Evolutionary conservation across 2,797 vertebrate genomes (phyloP).

Genomic region (Chromobotia macracanthus): DNA sequence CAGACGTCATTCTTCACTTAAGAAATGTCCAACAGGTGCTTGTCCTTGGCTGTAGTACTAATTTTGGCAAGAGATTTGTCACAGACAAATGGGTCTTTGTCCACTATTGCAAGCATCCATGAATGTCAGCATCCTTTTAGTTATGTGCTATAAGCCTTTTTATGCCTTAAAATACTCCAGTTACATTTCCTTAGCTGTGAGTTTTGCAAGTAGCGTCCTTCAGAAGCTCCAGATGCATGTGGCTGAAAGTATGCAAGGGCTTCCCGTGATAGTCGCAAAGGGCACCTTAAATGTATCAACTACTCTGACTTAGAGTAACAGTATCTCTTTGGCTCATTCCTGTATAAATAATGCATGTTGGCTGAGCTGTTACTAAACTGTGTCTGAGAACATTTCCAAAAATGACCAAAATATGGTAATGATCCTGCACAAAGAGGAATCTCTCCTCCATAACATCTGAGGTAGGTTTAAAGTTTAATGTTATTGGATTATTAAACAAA

Average conservation of each 20-base stretch:
- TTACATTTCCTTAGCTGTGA: conserved; percentile 34
- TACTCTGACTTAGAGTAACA: conserved; percentile 83
- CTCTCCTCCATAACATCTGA: conserved; percentile 9
- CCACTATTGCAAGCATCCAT: conserved; percentile 49
- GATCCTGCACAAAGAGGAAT: conserved; percentile 37
- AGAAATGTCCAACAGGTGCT: conserved; percentile 57
- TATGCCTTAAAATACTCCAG: conserved; percentile 31
- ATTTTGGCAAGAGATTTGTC: conserved; percentile 75
- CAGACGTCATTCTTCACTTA: conserved; percentile 43
- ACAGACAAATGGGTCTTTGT: conserved; percentile 39
- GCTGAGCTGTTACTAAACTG: conserved; percentile 82
- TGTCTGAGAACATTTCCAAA: conserved; percentile 80
- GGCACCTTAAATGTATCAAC: conserved; percentile 74
- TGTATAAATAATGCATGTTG: conserved; percentile 87
- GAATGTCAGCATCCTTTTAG: conserved; percentile 54
- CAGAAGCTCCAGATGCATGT: conserved; percentile 60
- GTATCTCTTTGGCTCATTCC: conserved; percentile 79
- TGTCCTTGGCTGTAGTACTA: conserved; percentile 69
- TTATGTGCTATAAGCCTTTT: too few species aligned
- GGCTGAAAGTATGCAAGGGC: conserved; percentile 59
- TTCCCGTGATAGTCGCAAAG: conserved; percentile 71
- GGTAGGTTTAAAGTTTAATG: conserved; percentile 51
- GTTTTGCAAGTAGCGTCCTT: conserved; percentile 49
- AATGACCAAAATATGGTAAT: conserved; percentile 68
- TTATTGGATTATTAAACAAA: background rate